These are phyloP conservation scores for Choloepus didactylus DNA, from an alignment of 2,797 vertebrate species.

Conservation along the genomic window DNA sequence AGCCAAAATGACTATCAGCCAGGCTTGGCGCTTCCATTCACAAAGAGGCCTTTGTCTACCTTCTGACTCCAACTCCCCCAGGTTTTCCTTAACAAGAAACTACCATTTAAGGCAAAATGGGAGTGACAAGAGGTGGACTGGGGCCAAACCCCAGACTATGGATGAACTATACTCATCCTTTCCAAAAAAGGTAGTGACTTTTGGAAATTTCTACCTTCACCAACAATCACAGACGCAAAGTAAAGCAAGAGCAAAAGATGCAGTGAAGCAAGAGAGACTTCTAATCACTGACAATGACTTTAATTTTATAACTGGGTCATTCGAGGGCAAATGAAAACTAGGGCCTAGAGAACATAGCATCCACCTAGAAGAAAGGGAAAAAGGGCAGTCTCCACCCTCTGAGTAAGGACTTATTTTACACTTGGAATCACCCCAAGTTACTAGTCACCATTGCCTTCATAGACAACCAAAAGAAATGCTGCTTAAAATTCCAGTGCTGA, in stretches of 20 bases:
- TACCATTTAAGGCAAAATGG: constrained; percentile 28
- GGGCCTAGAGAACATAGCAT: neutral
- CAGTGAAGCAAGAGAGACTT: neutral
- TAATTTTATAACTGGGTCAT: neutral
- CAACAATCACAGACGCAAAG: constrained; percentile 20
- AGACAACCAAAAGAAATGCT: neutral
- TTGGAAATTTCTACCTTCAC: constrained; percentile 6
- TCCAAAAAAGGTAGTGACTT: neutral
- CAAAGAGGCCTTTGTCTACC: neutral
- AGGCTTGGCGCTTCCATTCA: neutral
- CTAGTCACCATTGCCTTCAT: neutral
- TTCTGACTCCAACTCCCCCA: neutral
- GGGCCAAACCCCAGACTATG: neutral
- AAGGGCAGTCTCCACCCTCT: neutral
- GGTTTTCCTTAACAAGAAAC: constrained; percentile 35
- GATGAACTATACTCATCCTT: constrained; percentile 24
- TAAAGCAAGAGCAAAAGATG: neutral
- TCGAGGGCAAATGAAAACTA: neutral
- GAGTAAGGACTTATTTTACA: neutral
- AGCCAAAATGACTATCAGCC: neutral
- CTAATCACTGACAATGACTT: neutral
- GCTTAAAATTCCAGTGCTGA: neutral
- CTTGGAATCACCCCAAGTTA: neutral
- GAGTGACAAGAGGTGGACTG: neutral
- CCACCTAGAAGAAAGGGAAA: neutral